Conservation (phyloP, 2,888 invertebrate species). For the Drosophila seclusa region DNA sequence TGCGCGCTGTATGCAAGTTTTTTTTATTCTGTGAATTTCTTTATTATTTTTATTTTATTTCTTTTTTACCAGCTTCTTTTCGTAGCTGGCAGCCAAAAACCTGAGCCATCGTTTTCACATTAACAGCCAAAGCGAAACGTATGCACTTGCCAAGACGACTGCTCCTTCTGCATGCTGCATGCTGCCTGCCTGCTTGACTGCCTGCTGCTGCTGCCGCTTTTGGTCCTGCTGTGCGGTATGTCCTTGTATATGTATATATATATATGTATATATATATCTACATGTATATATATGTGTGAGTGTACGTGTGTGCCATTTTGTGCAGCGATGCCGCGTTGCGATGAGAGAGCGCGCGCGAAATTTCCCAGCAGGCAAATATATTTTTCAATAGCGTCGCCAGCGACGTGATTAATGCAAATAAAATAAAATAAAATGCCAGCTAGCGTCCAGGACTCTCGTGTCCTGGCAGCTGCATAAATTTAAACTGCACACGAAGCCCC, state of each 20-base stretch:
- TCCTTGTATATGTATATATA: slow-evolving; percentile 48
- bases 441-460: slow-evolving; percentile 51
- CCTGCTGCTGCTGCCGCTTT: background rate
- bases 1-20: slow-evolving; percentile 54
- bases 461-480: slow-evolving; percentile 73
- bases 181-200: background rate
- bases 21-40: slow-evolving; percentile 48
- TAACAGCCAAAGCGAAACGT: slow-evolving; percentile 79
- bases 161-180: slow-evolving; percentile 7
- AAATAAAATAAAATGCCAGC: slow-evolving; percentile 75
- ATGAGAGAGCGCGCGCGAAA: slow-evolving; percentile 60
- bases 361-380: slow-evolving; percentile 81
- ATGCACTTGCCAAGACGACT: slow-evolving; percentile 74
- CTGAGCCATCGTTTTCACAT: slow-evolving; percentile 81
- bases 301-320: slow-evolving; percentile 10
- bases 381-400: slow-evolving; percentile 79
- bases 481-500: slow-evolving; percentile 56
- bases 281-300: background rate
- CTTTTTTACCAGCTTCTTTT: slow-evolving; percentile 37
- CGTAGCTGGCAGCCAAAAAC: slow-evolving; percentile 66
- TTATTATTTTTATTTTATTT: slow-evolving; percentile 42
- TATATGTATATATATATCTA: background rate
- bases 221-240: slow-evolving; percentile 24
- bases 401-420: slow-evolving; percentile 81
- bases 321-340: slow-evolving; percentile 28